Base-by-base conservation (phyloP, 1,140 invertebrate species). In the Neodiprion fabricii region DNA sequence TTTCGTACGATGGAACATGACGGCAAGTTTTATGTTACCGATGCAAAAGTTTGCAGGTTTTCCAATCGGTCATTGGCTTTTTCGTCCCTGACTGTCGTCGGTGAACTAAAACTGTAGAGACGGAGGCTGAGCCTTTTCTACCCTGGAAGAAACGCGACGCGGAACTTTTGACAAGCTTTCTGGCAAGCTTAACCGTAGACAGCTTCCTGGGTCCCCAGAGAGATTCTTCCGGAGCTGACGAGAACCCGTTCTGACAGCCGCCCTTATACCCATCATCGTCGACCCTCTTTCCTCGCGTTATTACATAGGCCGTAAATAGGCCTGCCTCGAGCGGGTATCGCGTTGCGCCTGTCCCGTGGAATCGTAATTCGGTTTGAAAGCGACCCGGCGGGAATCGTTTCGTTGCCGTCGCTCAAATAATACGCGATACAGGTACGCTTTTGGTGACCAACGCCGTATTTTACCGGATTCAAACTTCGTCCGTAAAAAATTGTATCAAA, bases 201-300 rank as follows among this genome's bases (percentile, higher is more conserved):
- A 85, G 85, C 84, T 86, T 83, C 80, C 82, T 80, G 76, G 76
- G 82, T 82, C 83, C 82, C 85, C 77, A 79, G 79, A 83, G 80
- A 17, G 80, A 85, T 85, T 82, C 79, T 75, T 76, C 74, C 75
- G 78, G 78, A 79, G 75, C 80, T 85, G 84, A 87, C 84, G 84
- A 85, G 83, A 86, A 87, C 85, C 79, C 85, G 79, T 79, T 81
- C 79, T 82, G 86, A 87, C 86, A 87, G 81, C 80, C 83, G 80
- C 82, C 85, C 85, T 86, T 86, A 85, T 81, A 85, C 84, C 84
- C 86, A 85, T 87, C 85, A 86, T 87, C 85, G 83, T 86, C 81
- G 82, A 81, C 82, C 67, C 50, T 71, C 69, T 74, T 71, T 61
- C 47, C 70, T 77, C 72, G 72, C 53, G 53, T 61, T 61, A 61